Percentiles rank a stretch among this genome's conserved stretches.
Conservation (phyloP, 2,888 invertebrate species). For the Clanis bilineata region DNA sequence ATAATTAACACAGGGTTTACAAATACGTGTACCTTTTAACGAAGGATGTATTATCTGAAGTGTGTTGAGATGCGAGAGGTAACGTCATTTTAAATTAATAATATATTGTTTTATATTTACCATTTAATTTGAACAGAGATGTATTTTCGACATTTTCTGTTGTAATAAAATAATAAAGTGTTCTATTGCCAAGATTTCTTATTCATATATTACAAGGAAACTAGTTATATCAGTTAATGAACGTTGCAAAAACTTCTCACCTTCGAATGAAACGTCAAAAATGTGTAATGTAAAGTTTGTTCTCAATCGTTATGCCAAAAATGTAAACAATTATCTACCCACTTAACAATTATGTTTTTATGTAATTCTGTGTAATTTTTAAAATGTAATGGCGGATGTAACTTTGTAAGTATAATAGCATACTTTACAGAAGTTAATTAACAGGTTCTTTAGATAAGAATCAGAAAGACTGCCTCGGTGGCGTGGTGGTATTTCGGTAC, state of each 20-base stretch:
- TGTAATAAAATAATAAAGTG: background rate
- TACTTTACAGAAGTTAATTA: too few relatives aligned
- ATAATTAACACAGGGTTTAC: conserved; percentile 13
- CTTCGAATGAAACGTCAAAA: background rate
- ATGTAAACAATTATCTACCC: too few relatives aligned
- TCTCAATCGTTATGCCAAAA: too few relatives aligned
- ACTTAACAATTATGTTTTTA: too few relatives aligned
- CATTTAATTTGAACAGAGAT: background rate
- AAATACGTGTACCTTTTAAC: conserved; percentile 6
- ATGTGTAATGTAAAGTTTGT: background rate
- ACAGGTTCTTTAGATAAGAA: too few relatives aligned
- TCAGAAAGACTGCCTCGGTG: too few relatives aligned
- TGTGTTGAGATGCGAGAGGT: background rate
- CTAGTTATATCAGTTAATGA: background rate
- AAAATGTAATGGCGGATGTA: too few relatives aligned
- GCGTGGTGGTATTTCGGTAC: too few relatives aligned
- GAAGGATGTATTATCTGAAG: background rate
- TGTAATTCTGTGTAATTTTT: too few relatives aligned
- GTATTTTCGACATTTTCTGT: background rate
- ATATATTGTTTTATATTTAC: background rate
- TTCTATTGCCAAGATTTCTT: background rate
- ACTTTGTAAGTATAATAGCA: too few relatives aligned
- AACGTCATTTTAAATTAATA: background rate
- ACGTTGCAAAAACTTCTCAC: background rate
- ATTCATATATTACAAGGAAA: background rate